Percentiles rank a stretch among this genome's conserved stretches.
Evolutionary conservation across 2,888 invertebrate species (phyloP).

Genomic region (Erannis defoliaria): DNA sequence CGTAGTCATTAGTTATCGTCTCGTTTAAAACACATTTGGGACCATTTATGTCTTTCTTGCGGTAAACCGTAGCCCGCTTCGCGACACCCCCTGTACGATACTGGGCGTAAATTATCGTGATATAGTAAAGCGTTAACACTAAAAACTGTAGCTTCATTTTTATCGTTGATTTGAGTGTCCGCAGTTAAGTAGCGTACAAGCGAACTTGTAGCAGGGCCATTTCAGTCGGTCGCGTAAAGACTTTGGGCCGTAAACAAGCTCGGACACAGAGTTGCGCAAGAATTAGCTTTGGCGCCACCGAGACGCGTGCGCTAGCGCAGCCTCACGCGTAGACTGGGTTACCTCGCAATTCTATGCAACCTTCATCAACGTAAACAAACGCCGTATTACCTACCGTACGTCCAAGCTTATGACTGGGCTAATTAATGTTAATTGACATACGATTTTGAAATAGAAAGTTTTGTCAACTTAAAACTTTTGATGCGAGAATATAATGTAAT

Average conservation of each 20-base stretch:
- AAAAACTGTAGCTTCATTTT: conserved; percentile 78
- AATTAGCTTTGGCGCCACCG: conserved; percentile 76
- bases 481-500: neutral
- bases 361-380: conserved; percentile 84
- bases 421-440: conserved; percentile 55
- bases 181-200: conserved; percentile 41
- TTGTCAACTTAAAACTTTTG: conserved; percentile 13
- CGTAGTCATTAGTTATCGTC: conserved; percentile 86
- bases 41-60: conserved; percentile 79
- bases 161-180: conserved; percentile 56
- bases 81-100: conserved; percentile 71
- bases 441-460: conserved; percentile 45
- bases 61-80: conserved; percentile 75
- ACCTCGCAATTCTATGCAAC: conserved; percentile 85
- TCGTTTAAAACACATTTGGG: conserved; percentile 84
- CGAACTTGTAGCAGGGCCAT: conserved; percentile 64
- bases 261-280: conserved; percentile 76
- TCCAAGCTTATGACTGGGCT: conserved; percentile 51
- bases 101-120: conserved; percentile 71
- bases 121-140: conserved; percentile 72
- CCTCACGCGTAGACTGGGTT: conserved; percentile 82
- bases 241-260: conserved; percentile 71
- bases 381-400: conserved; percentile 71
- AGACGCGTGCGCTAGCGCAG: conserved; percentile 85
- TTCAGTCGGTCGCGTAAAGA: conserved; percentile 62